These are phyloP conservation scores for Amblyjoppa proteus DNA, from an alignment of 2,888 invertebrate genomes.

Conservation along the genomic window DNA sequence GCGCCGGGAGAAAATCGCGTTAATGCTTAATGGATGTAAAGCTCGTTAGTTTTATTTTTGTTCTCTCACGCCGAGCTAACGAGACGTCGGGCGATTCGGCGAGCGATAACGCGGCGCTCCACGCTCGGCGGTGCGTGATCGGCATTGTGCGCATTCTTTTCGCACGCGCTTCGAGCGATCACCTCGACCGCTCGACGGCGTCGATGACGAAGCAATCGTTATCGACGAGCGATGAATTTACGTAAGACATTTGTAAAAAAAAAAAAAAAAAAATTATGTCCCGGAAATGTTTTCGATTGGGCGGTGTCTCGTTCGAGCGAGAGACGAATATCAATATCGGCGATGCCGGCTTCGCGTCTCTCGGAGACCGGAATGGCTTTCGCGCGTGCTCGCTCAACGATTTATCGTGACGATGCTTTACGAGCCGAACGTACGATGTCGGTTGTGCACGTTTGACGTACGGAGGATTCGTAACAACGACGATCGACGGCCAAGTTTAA, in stretches of 20 bases:
- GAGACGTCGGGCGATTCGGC: slow-evolving; percentile 32
- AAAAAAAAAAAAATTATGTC: background rate
- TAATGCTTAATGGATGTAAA: slow-evolving; percentile 48
- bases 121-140: background rate
- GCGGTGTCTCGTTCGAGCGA: slow-evolving; percentile 9
- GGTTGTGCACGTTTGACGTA: slow-evolving; percentile 26
- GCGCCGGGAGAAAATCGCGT: slow-evolving; percentile 31
- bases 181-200: background rate
- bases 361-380: background rate
- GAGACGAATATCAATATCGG: slow-evolving; percentile 21
- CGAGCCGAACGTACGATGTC: slow-evolving; percentile 32
- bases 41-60: slow-evolving; percentile 30
- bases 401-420: slow-evolving; percentile 57
- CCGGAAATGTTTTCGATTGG: background rate
- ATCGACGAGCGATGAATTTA: background rate
- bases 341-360: background rate
- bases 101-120: slow-evolving; percentile 8
- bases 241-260: background rate
- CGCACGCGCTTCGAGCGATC: background rate
- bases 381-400: slow-evolving; percentile 42
- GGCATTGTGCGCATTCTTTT: background rate
- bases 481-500: slow-evolving; percentile 30
- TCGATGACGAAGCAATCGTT: background rate
- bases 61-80: slow-evolving; percentile 21
- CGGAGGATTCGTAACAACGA: slow-evolving; percentile 32